Evolutionary conservation across 2,797 vertebrate genomes (phyloP), one percentile per base, ranked within the genome.

Genomic region (Diplodus sargus): DNA sequence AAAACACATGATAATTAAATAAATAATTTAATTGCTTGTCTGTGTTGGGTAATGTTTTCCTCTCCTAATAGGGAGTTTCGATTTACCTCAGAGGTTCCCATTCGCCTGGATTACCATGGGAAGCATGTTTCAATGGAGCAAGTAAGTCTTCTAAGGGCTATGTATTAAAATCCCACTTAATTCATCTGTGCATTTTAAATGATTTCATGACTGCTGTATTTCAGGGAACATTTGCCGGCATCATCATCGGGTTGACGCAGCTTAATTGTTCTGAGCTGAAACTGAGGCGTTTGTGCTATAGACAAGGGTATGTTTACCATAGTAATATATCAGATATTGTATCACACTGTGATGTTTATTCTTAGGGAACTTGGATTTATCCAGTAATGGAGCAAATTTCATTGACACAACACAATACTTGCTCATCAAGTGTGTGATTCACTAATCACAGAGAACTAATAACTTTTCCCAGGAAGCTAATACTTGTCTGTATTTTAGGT

Each of bases 51-150:
- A 11, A 67, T 14, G 1, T 47, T 28, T 62, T 42, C 5, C 64
- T 71, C 78, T 71, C 54, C 23, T 59, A 25, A 75, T 87, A 99
- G 98, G 92, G 98, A 99, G 93, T 99, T 99, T 91, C 95, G 98
- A n/a, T 99, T 99, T 87, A 99, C 96, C 0, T 97, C 97, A 20
- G 98, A 99, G 91, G 98, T 99, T 92, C 98, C 98, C 0, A 98
- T 99, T 87, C 96, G 97, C 2, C 93, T 99, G 77, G 98, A 99
- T 93, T 99, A 99, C 87, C 98, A 99, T 0, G 98, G 98, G 64
- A 99, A 99, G 84, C 98, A 99, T 0, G 96, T 99, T 13, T 96
- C 97, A 30, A 98, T 99, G 97, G 98, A 99, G 84, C 98, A 99
- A 97, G 98, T 99, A 89, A 58, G 39, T 45, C 8, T 1, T 81